These are phyloP conservation scores for Lycaena phlaeas DNA, from an alignment of 2,888 invertebrate genomes.

Conservation along the genomic window DNA sequence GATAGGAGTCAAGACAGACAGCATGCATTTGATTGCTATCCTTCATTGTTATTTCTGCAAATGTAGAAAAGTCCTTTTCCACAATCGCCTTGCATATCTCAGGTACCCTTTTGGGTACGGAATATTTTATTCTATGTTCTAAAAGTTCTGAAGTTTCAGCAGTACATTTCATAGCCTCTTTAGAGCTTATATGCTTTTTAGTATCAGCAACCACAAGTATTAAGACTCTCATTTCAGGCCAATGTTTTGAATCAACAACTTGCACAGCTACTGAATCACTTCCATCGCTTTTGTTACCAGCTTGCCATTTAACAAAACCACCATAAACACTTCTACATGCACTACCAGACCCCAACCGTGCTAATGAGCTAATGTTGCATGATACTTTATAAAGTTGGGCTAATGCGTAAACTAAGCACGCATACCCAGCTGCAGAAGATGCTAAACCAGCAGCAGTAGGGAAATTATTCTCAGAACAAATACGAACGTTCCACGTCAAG, in stretches of 20 bases:
- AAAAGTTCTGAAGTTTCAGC: constrained; percentile 88
- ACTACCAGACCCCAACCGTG: constrained; percentile 93
- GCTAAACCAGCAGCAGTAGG: constrained; percentile 99
- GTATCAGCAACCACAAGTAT: constrained; percentile 90
- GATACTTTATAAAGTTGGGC: constrained; percentile 82
- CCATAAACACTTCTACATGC: constrained; percentile 96
- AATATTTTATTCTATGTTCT: constrained; percentile 77
- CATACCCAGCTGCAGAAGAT: constrained; percentile 98
- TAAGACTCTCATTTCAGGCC: constrained; percentile 92
- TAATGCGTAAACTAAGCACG: constrained; percentile 88
- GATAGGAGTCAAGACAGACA: constrained; percentile 92
- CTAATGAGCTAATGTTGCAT: constrained; percentile 82
- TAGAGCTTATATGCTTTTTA: constrained; percentile 89
- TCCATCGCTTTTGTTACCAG: constrained; percentile 77
- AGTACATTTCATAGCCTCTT: constrained; percentile 89
- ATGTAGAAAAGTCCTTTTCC: constrained; percentile 81
- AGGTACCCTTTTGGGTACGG: constrained; percentile 81
- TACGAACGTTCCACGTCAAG: constrained; percentile 81
- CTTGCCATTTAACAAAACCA: constrained; percentile 95
- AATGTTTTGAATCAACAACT: constrained; percentile 82
- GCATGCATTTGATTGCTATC: constrained; percentile 99
- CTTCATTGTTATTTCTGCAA: constrained; percentile 96
- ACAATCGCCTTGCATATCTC: constrained; percentile 72
- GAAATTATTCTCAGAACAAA: constrained; percentile 96
- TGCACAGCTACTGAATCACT: constrained; percentile 84